phyloP scores from a whole-genome alignment of 2,113 vertebrate genomes.

The Prionailurus bengalensis region DNA sequence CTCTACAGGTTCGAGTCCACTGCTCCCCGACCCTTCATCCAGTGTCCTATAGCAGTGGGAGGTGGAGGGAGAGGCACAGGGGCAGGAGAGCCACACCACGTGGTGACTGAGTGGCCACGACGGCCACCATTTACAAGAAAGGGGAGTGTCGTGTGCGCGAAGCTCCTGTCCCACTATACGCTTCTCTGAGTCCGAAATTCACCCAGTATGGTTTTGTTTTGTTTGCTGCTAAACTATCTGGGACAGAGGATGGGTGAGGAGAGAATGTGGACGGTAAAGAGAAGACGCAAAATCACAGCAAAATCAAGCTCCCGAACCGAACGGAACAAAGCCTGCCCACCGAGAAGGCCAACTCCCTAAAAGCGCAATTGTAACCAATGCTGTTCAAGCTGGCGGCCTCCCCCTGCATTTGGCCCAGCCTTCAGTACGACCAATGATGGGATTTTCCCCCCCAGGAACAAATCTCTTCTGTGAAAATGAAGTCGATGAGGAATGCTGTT shows the following conservation, averaged over 20 bases:
- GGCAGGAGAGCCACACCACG: not conserved
- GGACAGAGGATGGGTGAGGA: not conserved
- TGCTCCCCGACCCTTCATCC: not conserved
- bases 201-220: not conserved
- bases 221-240: not conserved
- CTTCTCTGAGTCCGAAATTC: not conserved
- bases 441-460: not conserved
- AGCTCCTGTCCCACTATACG: not conserved
- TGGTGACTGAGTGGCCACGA: not conserved
- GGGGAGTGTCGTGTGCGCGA: fast-evolving
- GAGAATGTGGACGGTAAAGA: not conserved
- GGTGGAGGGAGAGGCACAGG: fast-evolving
- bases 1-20: not conserved
- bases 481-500: not conserved
- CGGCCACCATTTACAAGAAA: too few relatives aligned
- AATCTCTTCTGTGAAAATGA: not conserved
- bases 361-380: fast-evolving
- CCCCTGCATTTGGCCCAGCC: fast-evolving
- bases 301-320: not conserved
- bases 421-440: not conserved
- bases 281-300: not conserved
- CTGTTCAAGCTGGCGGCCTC: too few relatives aligned
- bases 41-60: not conserved
- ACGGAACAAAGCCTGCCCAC: not conserved
- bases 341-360: fast-evolving